Conservation (phyloP, 1,140 invertebrate genomes). For the Chionoecetes opilio region DNA sequence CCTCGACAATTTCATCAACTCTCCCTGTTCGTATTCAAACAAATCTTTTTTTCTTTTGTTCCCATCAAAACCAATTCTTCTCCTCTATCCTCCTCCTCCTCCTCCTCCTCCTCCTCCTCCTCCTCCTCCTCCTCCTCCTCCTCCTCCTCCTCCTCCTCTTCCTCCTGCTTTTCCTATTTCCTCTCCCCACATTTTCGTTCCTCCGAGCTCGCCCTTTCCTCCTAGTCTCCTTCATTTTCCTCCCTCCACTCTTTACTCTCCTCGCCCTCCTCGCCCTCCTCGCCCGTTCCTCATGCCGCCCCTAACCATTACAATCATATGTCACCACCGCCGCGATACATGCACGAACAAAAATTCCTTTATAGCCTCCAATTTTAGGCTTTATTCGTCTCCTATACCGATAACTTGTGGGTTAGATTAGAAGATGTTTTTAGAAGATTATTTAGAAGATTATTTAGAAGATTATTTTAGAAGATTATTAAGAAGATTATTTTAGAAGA, state of each 20-base stretch:
- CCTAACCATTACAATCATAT: too few relatives aligned
- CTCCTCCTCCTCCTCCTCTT: not conserved
- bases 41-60: not conserved
- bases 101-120: not conserved
- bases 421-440: too few relatives aligned
- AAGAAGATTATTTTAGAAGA: too few relatives aligned
- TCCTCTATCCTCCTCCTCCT: not conserved
- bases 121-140: not conserved
- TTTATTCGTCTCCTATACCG: too few relatives aligned
- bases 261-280: not conserved
- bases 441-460: too few relatives aligned
- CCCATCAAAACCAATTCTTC: not conserved
- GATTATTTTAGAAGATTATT: too few relatives aligned
- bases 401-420: too few relatives aligned
- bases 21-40: not conserved
- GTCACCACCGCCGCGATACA: too few relatives aligned
- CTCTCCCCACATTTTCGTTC: not conserved
- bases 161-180: not conserved
- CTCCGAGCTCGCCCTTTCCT: not conserved
- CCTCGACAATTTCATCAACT: not conserved
- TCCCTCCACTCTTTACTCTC: not conserved
- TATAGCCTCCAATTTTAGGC: too few relatives aligned
- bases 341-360: not conserved
- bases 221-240: not conserved
- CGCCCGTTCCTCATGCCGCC: not conserved